phyloP scores from a whole-genome alignment of 1,140 invertebrate genomes.

The Zaprionus davidi region DNA sequence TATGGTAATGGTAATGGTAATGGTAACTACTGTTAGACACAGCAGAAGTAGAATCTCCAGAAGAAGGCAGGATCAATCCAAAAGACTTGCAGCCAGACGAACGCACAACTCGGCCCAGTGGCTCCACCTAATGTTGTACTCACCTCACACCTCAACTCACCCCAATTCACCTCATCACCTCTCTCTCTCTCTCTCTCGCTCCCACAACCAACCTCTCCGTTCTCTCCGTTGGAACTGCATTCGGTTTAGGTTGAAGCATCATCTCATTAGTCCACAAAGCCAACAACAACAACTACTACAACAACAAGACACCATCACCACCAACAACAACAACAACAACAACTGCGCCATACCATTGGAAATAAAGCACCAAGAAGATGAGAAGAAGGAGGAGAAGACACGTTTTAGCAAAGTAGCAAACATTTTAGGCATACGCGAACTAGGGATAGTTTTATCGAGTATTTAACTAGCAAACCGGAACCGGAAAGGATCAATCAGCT shows the following conservation, averaged over 20 bases:
- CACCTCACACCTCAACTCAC: background rate
- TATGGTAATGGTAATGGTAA: conserved; percentile 81
- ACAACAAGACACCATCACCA: conserved; percentile 29
- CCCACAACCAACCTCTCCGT: conserved; percentile 26
- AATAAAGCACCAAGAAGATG: conserved; percentile 35
- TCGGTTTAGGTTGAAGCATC: conserved; percentile 55
- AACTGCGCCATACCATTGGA: conserved; percentile 80
- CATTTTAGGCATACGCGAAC: conserved; percentile 11
- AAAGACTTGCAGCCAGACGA: conserved; percentile 53
- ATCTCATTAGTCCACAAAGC: conserved; percentile 41
- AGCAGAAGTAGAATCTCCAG: conserved; percentile 9
- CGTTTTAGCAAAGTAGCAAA: conserved; percentile 20
- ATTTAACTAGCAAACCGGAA: conserved; percentile 5
- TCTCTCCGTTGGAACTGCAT: conserved; percentile 47
- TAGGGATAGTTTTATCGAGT: conserved; percentile 7
- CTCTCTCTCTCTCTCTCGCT: conserved; percentile 1
- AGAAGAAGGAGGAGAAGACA: conserved; percentile 14
- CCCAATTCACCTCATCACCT: background rate
- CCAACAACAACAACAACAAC: conserved; percentile 47
- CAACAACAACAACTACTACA: conserved; percentile 47
- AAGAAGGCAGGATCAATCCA: conserved; percentile 18
- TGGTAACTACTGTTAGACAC: conserved; percentile 79
- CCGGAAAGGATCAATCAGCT: conserved; percentile 19
- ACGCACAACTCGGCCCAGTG: conserved; percentile 49
- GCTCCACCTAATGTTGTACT: conserved; percentile 33